These are phyloP conservation scores for Mythimna ferrago DNA, from an alignment of 2,888 invertebrate genomes.

Conservation along the genomic window DNA sequence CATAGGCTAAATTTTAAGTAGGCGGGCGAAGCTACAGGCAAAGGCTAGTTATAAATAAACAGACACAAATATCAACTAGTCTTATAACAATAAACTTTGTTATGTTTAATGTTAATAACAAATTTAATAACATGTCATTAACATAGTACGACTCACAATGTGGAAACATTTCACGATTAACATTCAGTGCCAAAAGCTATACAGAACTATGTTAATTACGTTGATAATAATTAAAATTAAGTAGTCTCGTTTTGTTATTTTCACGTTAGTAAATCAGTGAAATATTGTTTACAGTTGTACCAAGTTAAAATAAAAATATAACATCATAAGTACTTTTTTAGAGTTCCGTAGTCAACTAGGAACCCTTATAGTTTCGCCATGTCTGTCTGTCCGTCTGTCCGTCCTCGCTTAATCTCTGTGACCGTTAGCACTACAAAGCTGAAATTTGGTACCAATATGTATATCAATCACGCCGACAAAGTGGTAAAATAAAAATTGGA, in stretches of 20 bases:
- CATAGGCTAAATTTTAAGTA: too few species aligned
- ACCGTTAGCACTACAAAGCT: too few species aligned
- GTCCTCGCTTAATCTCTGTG: too few species aligned
- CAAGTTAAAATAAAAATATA: background rate
- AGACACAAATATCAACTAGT: background rate
- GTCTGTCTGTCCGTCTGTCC: too few species aligned
- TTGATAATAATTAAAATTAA: background rate
- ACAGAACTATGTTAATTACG: constrained; percentile 1
- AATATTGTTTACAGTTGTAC: background rate
- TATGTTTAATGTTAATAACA: constrained; percentile 12
- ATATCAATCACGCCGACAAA: too few species aligned
- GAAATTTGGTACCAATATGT: too few species aligned
- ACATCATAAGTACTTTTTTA: background rate
- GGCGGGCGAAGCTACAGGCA: too few species aligned
- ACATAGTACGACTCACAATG: constrained; percentile 8
- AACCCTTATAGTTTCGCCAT: too few species aligned
- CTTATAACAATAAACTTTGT: background rate
- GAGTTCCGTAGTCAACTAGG: too few species aligned
- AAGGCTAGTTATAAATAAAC: background rate
- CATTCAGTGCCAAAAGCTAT: constrained; percentile 9
- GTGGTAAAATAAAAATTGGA: too few species aligned
- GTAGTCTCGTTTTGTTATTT: background rate
- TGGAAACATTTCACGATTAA: constrained; percentile 18
- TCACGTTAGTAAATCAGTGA: background rate
- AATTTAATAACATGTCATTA: constrained; percentile 19